Percentiles rank a stretch among this genome's conserved stretches.
Evolutionary conservation across 2,797 vertebrate genomes (phyloP).

Genomic region (Crenichthys baileyi): DNA sequence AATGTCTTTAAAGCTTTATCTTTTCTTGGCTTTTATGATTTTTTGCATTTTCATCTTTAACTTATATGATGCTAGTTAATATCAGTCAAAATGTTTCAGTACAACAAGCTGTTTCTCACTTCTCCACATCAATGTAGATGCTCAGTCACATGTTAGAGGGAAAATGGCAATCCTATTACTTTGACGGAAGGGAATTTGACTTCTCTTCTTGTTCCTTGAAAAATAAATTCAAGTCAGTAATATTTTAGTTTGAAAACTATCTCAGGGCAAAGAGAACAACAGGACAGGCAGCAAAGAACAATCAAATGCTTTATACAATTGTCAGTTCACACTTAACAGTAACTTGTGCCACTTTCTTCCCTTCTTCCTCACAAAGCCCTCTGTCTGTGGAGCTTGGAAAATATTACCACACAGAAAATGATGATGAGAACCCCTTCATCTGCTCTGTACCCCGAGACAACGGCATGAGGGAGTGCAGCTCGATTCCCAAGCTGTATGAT

Average conservation of each 20-base stretch:
- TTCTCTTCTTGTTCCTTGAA: neutral
- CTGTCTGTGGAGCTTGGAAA: slow-evolving; percentile 82
- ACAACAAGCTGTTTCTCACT: no score
- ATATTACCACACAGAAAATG: slow-evolving; percentile 95
- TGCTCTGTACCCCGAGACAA: slow-evolving; percentile 93
- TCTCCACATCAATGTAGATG: neutral
- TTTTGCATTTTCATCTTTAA: neutral
- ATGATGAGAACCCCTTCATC: slow-evolving; percentile 97
- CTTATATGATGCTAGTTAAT: neutral
- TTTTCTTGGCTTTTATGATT: neutral
- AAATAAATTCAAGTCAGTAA: neutral
- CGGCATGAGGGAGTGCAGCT: slow-evolving; percentile 91
- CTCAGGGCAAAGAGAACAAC: neutral
- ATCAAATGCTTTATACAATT: neutral
- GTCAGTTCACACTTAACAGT: neutral
- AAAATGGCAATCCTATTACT: no score
- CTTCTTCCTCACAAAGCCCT: slow-evolving; percentile 76
- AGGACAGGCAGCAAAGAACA: neutral
- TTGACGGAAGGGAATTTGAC: neutral
- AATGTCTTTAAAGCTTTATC: no score
- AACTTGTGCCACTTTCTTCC: neutral
- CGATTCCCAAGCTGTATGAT: slow-evolving; percentile 86
- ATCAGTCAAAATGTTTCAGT: neutral
- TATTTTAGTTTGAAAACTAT: neutral
- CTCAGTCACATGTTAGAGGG: neutral